Evolutionary conservation across 2,888 invertebrate genomes (phyloP), one percentile per base, ranked within the genome.

Genomic region (Megaustenia siamemsis): DNA sequence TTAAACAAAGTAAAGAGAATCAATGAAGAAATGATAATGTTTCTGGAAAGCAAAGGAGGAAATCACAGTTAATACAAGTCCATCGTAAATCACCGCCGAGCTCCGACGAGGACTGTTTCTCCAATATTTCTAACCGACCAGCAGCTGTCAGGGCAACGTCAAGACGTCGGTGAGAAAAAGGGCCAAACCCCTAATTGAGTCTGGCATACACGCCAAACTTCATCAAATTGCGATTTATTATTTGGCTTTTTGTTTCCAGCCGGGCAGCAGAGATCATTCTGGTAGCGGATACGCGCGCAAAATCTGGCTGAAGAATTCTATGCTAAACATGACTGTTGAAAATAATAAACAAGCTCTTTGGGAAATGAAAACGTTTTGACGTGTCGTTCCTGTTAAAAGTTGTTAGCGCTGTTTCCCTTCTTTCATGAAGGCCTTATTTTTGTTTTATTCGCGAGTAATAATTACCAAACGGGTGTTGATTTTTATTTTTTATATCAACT

Each of bases 131-230:
- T 43, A 5, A 12, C 45, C 71, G 10, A 43, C 38, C 78, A 60
- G 40, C 77, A 77, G 77, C 77, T 78, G 78, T 66, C 78, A 45
- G 32, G 78, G 43, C 43, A 15, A n/a, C 60, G 63, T 43, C 63
- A 73, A 73, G 18, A 5, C 15, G 32, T 28, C 24, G 24, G 32
- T 21, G 56, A 38, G 24, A 78, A 40, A n/a, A n/a, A n/a, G 43
- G 45, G 66, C 63, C 78, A 66, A 60, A 73, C 40, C n/a, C 18
- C 78, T 78, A 78, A 78, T 78, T 60, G 78, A 66, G 66, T 78
- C 63, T 78, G 78, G 66, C 78, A 32, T 66, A 63, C 78, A 78
- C 66, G 78, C 78, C 78, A 78, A 78, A 78, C 78, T 63, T 78
- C 45, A 78, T 78, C 63, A 78, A 78, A 78, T 45, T 45, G 66